Evolutionary conservation across 2,797 vertebrate species (phyloP).

Genomic region (Emydoidea blandingii): DNA sequence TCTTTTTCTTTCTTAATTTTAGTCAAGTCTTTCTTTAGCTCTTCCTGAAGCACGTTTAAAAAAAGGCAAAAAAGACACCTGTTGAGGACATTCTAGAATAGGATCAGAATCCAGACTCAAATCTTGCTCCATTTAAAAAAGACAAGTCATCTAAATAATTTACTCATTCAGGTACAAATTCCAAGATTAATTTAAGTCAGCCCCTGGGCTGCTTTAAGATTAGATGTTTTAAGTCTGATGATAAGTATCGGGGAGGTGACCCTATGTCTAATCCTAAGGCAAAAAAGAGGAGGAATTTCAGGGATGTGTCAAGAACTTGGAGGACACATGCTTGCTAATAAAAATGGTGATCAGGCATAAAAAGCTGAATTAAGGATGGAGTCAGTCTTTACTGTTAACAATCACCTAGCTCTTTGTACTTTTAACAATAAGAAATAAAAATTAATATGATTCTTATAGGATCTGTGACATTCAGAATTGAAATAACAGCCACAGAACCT

Average conservation of each 20-base stretch:
- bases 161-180: not conserved
- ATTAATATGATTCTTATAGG: not conserved
- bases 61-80: conserved; percentile 33
- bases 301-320: not conserved
- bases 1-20: conserved; percentile 93
- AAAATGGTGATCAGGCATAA: not conserved
- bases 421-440: not conserved
- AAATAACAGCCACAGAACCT: not conserved
- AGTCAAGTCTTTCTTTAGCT: conserved; percentile 91
- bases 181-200: not conserved
- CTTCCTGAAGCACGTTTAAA: conserved; percentile 85
- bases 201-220: not conserved
- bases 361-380: not conserved
- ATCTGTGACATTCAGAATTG: not conserved
- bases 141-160: not conserved
- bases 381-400: not conserved
- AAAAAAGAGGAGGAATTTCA: not conserved
- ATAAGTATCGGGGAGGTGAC: not conserved
- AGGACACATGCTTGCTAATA: not conserved
- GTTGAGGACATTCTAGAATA: not conserved
- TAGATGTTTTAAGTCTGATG: not conserved
- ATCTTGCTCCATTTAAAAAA: not conserved
- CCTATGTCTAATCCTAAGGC: not conserved
- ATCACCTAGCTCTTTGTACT: not conserved
- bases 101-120: not conserved